Conservation (phyloP, 1,140 invertebrate genomes). For the Trypoxylus dichotomus region DNA sequence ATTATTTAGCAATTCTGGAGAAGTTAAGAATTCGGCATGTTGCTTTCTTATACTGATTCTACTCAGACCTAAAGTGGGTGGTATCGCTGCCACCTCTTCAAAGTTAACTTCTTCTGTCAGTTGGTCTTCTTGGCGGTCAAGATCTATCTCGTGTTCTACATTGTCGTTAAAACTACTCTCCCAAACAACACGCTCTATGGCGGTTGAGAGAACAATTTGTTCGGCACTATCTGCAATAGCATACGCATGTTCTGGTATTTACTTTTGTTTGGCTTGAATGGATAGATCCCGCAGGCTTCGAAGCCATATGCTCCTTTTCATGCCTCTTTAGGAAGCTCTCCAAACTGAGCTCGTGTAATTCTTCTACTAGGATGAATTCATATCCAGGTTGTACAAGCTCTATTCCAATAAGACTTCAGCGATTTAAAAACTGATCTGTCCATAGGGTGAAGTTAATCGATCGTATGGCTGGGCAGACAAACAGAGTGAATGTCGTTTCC, state of each 20-base stretch:
- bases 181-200: background rate
- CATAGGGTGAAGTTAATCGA: background rate
- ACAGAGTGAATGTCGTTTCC: background rate
- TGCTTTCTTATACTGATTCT: background rate
- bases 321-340: background rate
- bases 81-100: constrained; percentile 20
- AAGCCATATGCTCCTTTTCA: background rate
- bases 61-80: background rate
- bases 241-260: background rate
- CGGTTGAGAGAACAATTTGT: background rate
- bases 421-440: constrained; percentile 9
- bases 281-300: background rate
- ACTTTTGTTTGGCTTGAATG: background rate
- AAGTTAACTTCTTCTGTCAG: background rate
- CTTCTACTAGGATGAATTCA: background rate
- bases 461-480: background rate
- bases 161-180: background rate
- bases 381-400: background rate
- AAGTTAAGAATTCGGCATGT: constrained; percentile 20
- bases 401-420: background rate
- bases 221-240: background rate
- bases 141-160: background rate
- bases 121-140: background rate
- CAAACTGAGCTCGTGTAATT: background rate
- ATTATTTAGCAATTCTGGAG: constrained; percentile 6